Conservation (phyloP, 2,797 vertebrate genomes). For the Pipistrellus kuhlii region DNA sequence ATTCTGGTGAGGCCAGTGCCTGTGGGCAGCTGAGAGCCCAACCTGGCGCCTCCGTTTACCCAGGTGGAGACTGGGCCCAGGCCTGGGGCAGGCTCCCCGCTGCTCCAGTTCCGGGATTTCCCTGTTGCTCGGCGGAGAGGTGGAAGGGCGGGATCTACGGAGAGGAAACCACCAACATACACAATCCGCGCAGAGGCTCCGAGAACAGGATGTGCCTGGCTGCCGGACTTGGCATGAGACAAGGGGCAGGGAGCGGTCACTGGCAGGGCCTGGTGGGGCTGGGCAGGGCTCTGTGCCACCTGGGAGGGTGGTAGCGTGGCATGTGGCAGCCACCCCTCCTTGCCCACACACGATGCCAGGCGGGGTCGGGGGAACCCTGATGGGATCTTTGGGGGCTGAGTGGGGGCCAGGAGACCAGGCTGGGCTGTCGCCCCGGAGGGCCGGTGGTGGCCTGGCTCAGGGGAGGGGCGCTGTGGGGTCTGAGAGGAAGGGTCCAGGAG, state of each 20-base stretch:
- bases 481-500: background rate
- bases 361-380: too few relatives aligned
- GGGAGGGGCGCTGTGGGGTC: background rate
- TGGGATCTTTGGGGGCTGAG: background rate
- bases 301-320: background rate
- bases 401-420: background rate
- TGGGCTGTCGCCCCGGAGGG: background rate
- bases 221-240: background rate
- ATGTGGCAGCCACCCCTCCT: background rate
- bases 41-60: fast-evolving
- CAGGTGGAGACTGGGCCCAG: background rate
- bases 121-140: background rate
- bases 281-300: conserved; percentile 18
- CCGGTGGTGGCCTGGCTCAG: background rate
- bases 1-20: too few relatives aligned
- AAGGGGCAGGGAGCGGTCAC: conserved; percentile 67
- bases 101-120: background rate
- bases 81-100: background rate
- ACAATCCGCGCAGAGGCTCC: background rate
- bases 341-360: background rate
- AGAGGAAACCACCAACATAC: conserved; percentile 62
- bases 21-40: background rate
- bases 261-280: background rate
- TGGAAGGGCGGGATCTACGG: background rate
- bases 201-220: conserved; percentile 62